phyloP scores from a whole-genome alignment of 2,888 invertebrate species.

The Mimumesa dahlbomi region DNA sequence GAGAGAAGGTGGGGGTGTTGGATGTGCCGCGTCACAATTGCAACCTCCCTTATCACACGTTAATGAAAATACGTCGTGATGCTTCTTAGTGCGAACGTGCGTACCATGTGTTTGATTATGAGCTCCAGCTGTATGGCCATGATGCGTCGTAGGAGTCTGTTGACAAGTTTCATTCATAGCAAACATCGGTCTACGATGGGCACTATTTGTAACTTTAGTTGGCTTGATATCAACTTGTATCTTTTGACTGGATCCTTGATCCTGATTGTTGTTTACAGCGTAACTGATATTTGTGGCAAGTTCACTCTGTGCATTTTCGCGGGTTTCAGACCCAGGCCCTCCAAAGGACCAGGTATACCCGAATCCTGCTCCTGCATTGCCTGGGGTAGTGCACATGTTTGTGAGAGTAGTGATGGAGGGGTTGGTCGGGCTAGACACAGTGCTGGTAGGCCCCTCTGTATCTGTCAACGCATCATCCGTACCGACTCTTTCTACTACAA shows the following conservation, averaged over 20 bases:
- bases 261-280: constrained; percentile 79
- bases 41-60: constrained; percentile 79
- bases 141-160: constrained; percentile 74
- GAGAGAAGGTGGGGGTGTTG: constrained; percentile 75
- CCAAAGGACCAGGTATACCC: constrained; percentile 79
- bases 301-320: constrained; percentile 76
- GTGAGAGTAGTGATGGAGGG: constrained; percentile 74
- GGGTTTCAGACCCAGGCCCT: constrained; percentile 75
- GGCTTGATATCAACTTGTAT: constrained; percentile 78
- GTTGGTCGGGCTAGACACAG: constrained; percentile 70
- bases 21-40: constrained; percentile 78
- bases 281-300: constrained; percentile 77
- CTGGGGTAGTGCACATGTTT: constrained; percentile 79
- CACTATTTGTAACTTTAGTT: constrained; percentile 73
- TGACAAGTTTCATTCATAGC: constrained; percentile 78
- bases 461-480: constrained; percentile 77
- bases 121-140: constrained; percentile 71
- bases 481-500: constrained; percentile 77
- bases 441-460: constrained; percentile 69
- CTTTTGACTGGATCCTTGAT: constrained; percentile 77
- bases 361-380: constrained; percentile 78
- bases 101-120: constrained; percentile 82
- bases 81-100: constrained; percentile 76
- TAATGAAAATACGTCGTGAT: constrained; percentile 77
- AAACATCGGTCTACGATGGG: constrained; percentile 77